Percentiles rank a stretch among this genome's conserved stretches.
These are phyloP conservation scores for Agrilus planipennis DNA, from an alignment of 1,140 invertebrate genomes.

Conservation along the genomic window DNA sequence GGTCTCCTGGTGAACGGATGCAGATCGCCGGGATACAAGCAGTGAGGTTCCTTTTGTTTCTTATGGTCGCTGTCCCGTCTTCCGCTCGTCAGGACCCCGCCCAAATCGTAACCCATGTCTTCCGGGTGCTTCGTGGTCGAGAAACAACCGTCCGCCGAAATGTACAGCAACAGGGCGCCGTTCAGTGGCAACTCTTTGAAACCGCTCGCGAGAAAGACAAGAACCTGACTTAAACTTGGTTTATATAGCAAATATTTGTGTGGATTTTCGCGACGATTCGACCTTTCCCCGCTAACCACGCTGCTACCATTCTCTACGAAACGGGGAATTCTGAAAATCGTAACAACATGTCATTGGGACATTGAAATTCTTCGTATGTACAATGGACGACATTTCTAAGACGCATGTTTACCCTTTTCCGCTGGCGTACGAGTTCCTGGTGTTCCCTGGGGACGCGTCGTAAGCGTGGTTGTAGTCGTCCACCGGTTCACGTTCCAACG, in stretches of 20 bases:
- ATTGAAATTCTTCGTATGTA: background rate
- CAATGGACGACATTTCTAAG: slow-evolving; percentile 3
- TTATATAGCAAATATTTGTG: slow-evolving; percentile 96
- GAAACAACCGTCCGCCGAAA: slow-evolving; percentile 88
- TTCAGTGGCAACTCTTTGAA: slow-evolving; percentile 88
- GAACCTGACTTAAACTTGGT: slow-evolving; percentile 85
- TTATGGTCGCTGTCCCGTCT: slow-evolving; percentile 60
- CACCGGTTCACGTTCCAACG: slow-evolving; percentile 81
- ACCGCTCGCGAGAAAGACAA: slow-evolving; percentile 86
- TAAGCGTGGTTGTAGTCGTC: slow-evolving; percentile 73
- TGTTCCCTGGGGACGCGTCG: slow-evolving; percentile 76
- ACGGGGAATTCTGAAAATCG: slow-evolving; percentile 29
- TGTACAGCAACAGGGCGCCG: slow-evolving; percentile 82
- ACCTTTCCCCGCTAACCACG: too few species aligned
- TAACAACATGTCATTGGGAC: too few species aligned
- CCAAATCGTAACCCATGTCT: slow-evolving; percentile 86
- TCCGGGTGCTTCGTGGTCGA: slow-evolving; percentile 78
- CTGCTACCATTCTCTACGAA: slow-evolving; percentile 65
- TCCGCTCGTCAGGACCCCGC: slow-evolving; percentile 79
- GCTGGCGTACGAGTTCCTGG: slow-evolving; percentile 51
- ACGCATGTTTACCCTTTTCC: slow-evolving; percentile 34
- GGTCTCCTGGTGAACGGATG: slow-evolving; percentile 87
- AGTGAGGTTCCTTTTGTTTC: slow-evolving; percentile 64
- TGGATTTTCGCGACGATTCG: slow-evolving; percentile 76
- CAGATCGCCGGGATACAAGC: slow-evolving; percentile 85